A percentile compares a stretch with the other conserved stretches of the same genome.
Evolutionary conservation across 1,140 invertebrate species (phyloP).

Genomic region (Pissodes strobi): DNA sequence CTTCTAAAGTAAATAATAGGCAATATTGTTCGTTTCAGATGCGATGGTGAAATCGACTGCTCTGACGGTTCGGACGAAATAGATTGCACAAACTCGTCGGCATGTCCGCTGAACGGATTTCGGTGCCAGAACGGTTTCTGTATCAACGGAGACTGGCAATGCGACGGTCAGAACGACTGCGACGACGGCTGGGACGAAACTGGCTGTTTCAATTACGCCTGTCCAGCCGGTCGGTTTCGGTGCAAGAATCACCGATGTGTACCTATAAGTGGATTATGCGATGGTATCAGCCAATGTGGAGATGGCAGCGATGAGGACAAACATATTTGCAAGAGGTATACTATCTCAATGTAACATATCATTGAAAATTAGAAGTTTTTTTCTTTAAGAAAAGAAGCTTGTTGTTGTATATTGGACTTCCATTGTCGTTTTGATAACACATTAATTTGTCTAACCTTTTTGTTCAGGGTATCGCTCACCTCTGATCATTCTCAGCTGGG

Average conservation of each 20-base stretch:
- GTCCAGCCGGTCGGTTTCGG: slow-evolving; percentile 52
- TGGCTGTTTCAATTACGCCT: slow-evolving; percentile 53
- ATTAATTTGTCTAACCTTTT: no score
- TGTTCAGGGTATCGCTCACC: no score
- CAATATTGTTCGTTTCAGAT: no score
- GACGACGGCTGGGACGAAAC: slow-evolving; percentile 65
- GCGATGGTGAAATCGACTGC: slow-evolving; percentile 59
- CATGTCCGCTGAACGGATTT: slow-evolving; percentile 56
- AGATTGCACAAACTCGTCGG: slow-evolving; percentile 57
- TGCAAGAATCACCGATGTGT: slow-evolving; percentile 76
- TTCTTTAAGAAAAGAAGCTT: no score
- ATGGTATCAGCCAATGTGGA: slow-evolving; percentile 71
- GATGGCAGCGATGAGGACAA: slow-evolving; percentile 77
- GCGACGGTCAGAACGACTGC: slow-evolving; percentile 70
- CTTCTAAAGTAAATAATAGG: no score
- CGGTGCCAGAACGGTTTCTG: slow-evolving; percentile 62
- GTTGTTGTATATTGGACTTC: no score
- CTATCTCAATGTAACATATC: background rate
- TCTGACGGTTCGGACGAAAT: slow-evolving; percentile 65
- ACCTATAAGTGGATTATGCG: slow-evolving; percentile 66
- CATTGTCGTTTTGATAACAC: no score
- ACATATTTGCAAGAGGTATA: slow-evolving; percentile 60
- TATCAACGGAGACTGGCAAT: slow-evolving; percentile 65
- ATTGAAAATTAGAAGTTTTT: no score
- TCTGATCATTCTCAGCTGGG: no score